A percentile compares a stretch with the other conserved stretches of the same genome.
Conservation (phyloP, 2,888 invertebrate genomes). For the Euplagia quadripunctaria region DNA sequence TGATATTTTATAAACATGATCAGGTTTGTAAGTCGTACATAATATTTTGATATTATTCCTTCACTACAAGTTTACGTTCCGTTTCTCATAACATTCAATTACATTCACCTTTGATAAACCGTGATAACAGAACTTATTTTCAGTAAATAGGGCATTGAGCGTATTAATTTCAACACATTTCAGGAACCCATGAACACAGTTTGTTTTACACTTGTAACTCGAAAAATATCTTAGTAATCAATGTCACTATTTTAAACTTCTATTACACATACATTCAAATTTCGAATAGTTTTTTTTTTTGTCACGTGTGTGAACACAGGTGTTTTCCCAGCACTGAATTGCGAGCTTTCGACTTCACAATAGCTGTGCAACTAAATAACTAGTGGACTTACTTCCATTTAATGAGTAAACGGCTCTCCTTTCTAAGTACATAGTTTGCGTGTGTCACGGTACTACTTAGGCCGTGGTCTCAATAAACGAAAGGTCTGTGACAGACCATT, state of each 20-base stretch:
- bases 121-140: not conserved
- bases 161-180: not conserved
- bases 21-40: not conserved
- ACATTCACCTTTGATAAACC: too few relatives aligned
- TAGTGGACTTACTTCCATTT: conserved; percentile 25
- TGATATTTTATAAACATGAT: too few relatives aligned
- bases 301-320: not conserved
- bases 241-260: not conserved
- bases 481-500: not conserved
- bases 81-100: not conserved
- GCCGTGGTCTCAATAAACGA: conserved; percentile 1
- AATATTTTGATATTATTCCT: not conserved
- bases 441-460: conserved; percentile 61
- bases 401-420: conserved; percentile 34
- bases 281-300: not conserved
- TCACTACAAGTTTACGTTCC: not conserved
- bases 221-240: not conserved
- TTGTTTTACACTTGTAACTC: not conserved
- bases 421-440: conserved; percentile 58
- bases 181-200: not conserved
- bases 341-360: conserved; percentile 24
- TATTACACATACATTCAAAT: not conserved
- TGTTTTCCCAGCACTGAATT: conserved; percentile 5
- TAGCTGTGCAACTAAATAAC: conserved; percentile 34
- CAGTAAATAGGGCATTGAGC: not conserved